Conservation (phyloP, 2,888 invertebrate genomes). For the Podotricha telesiphe region DNA sequence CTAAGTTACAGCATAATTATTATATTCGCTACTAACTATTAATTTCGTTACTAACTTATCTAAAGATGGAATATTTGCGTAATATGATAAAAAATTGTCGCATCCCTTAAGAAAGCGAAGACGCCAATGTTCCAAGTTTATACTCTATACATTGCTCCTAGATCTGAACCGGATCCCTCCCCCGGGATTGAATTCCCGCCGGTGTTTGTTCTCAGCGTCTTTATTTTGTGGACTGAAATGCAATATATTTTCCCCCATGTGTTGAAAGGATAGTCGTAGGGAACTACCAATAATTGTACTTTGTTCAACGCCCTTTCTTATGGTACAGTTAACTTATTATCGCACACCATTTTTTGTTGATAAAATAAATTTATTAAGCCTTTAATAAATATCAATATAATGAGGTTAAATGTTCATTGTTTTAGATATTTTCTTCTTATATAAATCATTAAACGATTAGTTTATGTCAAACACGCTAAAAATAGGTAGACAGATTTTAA, state of each 20-base stretch:
- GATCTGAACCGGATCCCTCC: conserved; percentile 49
- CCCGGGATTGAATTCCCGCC: conserved; percentile 54
- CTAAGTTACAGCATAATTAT: background rate
- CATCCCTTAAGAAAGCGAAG: conserved; percentile 12
- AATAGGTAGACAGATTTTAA: too few species aligned
- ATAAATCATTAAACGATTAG: too few species aligned
- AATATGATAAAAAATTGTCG: conserved; percentile 32
- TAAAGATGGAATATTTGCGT: conserved; percentile 25
- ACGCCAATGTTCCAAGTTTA: conserved; percentile 44
- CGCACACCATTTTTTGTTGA: background rate
- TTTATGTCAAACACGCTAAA: too few species aligned
- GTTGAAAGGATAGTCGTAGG: conserved; percentile 24
- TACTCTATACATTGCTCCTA: conserved; percentile 36
- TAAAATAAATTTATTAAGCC: background rate
- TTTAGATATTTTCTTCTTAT: too few species aligned
- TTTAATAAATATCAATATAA: background rate
- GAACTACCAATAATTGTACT: conserved; percentile 20
- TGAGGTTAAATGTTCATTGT: too few species aligned
- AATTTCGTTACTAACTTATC: too few species aligned
- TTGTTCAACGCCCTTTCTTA: conserved; percentile 4
- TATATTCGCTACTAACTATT: background rate
- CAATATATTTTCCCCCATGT: conserved; percentile 42
- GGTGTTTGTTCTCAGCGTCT: conserved; percentile 46
- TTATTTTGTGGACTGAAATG: conserved; percentile 45
- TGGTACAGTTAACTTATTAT: conserved; percentile 13